phyloP scores from a whole-genome alignment of 2,797 vertebrate species.

The Pipistrellus pipistrellus region DNA sequence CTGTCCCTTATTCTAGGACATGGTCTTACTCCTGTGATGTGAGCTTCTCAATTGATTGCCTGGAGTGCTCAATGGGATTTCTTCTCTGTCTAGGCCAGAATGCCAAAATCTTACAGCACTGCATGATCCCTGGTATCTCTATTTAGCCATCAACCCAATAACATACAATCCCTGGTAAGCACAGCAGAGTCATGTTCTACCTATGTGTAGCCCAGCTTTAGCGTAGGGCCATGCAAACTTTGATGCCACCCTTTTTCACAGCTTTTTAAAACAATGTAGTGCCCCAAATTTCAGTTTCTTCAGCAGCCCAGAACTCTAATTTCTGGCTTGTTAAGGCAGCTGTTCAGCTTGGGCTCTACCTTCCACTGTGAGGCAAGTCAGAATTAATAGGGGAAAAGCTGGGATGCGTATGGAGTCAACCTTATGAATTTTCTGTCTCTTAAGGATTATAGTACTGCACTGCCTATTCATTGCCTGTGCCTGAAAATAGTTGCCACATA shows the following conservation, averaged over 20 bases:
- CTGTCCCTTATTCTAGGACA: background rate
- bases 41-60: constrained; percentile 22
- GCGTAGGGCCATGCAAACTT: background rate
- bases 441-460: background rate
- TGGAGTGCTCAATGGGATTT: background rate
- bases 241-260: background rate
- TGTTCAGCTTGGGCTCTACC: background rate
- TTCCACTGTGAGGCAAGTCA: background rate
- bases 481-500: constrained; percentile 4
- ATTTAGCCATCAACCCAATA: constrained; percentile 28
- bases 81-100: constrained; percentile 4
- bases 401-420: background rate
- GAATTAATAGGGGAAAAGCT: constrained; percentile 5
- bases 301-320: background rate
- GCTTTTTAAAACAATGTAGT: background rate
- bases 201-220: background rate
- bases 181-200: background rate
- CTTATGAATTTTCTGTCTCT: background rate
- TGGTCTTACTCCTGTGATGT: background rate
- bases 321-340: constrained; percentile 8
- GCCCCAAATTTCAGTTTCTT: constrained; percentile 25
- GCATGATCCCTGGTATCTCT: background rate
- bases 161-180: background rate
- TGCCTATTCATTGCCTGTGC: background rate
- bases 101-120: background rate